Conservation (phyloP, 2,797 vertebrate genomes). For the Phoebastria nigripes region DNA sequence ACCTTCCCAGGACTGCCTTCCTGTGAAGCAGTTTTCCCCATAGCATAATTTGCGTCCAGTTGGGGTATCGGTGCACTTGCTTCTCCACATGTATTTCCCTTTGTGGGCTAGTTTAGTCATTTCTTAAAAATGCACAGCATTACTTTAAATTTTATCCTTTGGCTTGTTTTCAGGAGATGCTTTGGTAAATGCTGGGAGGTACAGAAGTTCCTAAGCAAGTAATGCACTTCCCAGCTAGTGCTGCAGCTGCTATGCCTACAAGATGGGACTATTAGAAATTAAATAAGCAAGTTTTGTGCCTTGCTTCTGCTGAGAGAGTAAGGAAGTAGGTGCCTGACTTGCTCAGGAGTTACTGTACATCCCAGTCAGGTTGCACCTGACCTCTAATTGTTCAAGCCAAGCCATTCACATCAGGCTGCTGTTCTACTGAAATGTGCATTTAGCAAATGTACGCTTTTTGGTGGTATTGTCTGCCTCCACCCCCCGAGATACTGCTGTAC, state of each 20-base stretch:
- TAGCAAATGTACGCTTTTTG: not conserved
- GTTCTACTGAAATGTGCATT: not conserved
- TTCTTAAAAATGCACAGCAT: not conserved
- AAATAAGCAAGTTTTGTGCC: not conserved
- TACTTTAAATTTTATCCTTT: not conserved
- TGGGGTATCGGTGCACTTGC: not conserved
- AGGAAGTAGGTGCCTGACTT: not conserved
- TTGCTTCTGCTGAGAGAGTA: not conserved
- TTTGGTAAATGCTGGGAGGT: not conserved
- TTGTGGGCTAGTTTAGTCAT: not conserved
- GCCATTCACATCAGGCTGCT: not conserved
- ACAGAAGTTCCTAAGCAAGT: not conserved
- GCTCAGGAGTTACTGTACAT: not conserved
- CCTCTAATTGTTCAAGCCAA: not conserved
- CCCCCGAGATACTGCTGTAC: not conserved
- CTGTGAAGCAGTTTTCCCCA: not conserved
- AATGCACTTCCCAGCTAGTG: not conserved
- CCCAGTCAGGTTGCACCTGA: not conserved
- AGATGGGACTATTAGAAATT: not conserved
- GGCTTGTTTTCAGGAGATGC: not conserved
- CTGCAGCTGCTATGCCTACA: not conserved
- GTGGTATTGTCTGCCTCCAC: not conserved
- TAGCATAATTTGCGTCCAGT: rapidly evolving
- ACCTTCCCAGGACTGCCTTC: not conserved
- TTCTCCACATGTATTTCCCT: not conserved